Evolutionary conservation across 2,797 vertebrate species (phyloP), one percentile per base, ranked within the genome.

Genomic region (Amblyraja radiata): DNA sequence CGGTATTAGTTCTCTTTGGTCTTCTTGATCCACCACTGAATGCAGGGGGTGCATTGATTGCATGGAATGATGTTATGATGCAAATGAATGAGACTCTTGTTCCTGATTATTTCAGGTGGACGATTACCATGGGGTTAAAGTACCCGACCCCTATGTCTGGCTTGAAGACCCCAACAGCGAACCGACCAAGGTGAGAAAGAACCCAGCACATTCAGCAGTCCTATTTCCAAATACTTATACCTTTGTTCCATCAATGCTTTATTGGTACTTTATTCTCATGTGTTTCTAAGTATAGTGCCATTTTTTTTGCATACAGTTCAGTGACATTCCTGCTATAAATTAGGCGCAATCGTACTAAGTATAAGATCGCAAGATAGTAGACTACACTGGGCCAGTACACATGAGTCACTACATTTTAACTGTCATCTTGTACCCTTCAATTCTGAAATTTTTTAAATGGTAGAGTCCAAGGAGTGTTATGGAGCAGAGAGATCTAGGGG

Each of bases 141-240:
- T 97, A 36, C 39, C 93, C 5, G 96, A 97, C 68, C 96, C 96
- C 0, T 97, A 97, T 16, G 88, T 80, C 1, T 97, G 96, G 96
- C 94, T 97, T 92, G 97, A 97, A 58, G 96, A 97, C 93, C 94
- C 96, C 0, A 95, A 97, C 39, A 93, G 95, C 71, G 94, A 96
- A 1, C 96, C 97, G 94, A 97, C 97, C 1, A 95, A 94, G 95
- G 97, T 97, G 71, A 93, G 93, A 28, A 11, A 3, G 63, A 36
- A 68, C n/a, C 84, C 25, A 68, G 58, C 10, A 16, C 61, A 7
- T 86, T 13, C 81, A n/a, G 9, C 4, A 25, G 46, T 10, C 46
- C 80, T 61, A 68, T 21, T 14, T 63, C 8, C 9, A 8, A n/a
- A 68, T 16, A 65, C 61, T 88, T 28, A 8, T 61, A 10, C 28